Base-by-base conservation (phyloP, 1,140 invertebrate species). In the Eurosta solidaginis region DNA sequence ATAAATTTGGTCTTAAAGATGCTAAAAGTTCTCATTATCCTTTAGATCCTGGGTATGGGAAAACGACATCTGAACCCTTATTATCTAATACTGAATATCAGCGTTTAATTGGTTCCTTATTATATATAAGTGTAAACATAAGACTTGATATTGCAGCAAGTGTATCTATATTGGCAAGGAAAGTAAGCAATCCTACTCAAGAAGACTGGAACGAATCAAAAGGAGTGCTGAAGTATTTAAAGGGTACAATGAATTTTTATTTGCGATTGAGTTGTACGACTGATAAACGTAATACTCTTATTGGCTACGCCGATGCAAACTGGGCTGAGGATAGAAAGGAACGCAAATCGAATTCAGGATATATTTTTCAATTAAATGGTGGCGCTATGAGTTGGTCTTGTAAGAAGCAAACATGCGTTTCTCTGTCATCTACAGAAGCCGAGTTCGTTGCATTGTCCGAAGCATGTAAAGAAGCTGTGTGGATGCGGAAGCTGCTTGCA, bases 171-270 rank as follows among this genome's bases (percentile, higher is more conserved):
- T n/a, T n/a, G n/a, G n/a, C n/a, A n/a, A n/a, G n/a, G n/a, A n/a
- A n/a, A n/a, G n/a, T n/a, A n/a, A n/a, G n/a, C n/a, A n/a, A n/a
- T n/a, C n/a, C n/a, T n/a, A n/a, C n/a, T n/a, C n/a, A n/a, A n/a
- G n/a, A n/a, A n/a, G n/a, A n/a, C n/a, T n/a, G n/a, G n/a, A n/a
- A n/a, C n/a, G n/a, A n/a, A n/a, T n/a, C n/a, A n/a, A n/a, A n/a
- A n/a, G n/a, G n/a, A n/a, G n/a, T n/a, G n/a, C 12, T 84, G 36
- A 81, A 81, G 25, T 89, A 90, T 78, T 74, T 91, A 9, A 88
- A 87, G 78, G 87, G 84, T 36, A 89, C 88, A 42, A 80, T 49
- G 9, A 74, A 88, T 74, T 27, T 75, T 36, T 75, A 77, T 33
- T 63, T 80, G 33, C 45, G 42, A 14, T 36, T 79, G 25, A 44